A percentile compares a stretch with the other conserved stretches of the same genome.
Conservation (phyloP, 2,113 vertebrate genomes). For the Ammospiza caudacuta region DNA sequence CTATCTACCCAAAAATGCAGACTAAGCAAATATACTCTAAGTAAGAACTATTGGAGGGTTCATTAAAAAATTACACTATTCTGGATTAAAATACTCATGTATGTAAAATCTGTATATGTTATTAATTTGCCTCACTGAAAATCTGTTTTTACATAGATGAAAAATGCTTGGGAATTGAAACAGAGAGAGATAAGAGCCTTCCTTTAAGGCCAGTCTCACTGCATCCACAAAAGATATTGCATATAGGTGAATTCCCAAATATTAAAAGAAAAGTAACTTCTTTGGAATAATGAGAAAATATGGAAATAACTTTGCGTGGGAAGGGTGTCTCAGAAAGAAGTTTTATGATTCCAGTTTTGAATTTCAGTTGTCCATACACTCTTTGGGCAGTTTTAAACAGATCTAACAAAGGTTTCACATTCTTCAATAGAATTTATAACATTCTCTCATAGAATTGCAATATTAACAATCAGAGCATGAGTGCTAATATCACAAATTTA, state of each 20-base stretch:
- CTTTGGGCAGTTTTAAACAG: background rate
- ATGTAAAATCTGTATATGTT: background rate
- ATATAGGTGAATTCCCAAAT: background rate
- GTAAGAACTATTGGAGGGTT: background rate
- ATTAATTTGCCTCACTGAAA: background rate
- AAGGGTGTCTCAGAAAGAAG: background rate
- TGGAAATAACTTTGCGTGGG: background rate
- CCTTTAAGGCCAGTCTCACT: background rate
- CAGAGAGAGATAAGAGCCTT: background rate
- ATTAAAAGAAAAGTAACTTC: background rate
- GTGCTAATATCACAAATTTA: background rate
- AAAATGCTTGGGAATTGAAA: background rate
- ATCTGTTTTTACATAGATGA: background rate
- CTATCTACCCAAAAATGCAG: background rate
- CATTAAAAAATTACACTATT: background rate
- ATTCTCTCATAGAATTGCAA: background rate
- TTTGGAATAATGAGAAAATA: background rate
- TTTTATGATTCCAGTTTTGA: background rate
- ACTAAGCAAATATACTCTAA: background rate
- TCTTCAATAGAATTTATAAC: background rate
- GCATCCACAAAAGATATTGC: background rate
- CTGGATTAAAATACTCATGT: background rate
- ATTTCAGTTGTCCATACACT: background rate
- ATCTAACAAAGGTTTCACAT: background rate
- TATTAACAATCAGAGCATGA: background rate